Evolutionary conservation across 1,140 invertebrate species (phyloP).

Genomic region (Phymastichus coffea): DNA sequence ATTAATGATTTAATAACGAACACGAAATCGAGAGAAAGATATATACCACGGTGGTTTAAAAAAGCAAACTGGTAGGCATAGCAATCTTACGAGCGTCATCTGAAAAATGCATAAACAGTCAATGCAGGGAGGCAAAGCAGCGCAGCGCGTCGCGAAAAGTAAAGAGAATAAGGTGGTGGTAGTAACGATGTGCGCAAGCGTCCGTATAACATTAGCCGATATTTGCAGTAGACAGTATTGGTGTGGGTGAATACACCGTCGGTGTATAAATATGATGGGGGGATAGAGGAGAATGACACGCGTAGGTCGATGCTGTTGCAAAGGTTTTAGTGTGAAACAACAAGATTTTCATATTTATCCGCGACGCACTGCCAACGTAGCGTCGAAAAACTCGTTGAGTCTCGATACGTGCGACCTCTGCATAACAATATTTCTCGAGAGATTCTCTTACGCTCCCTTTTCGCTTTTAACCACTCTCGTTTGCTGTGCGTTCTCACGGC

Average conservation of each 20-base stretch:
- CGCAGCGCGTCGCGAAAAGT: too few species aligned
- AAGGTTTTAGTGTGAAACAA: slow-evolving; percentile 47
- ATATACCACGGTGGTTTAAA: too few species aligned
- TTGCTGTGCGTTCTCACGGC: not conserved
- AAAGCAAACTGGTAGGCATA: too few species aligned
- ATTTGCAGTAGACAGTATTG: not conserved
- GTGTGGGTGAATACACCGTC: slow-evolving; percentile 33
- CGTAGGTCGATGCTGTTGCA: slow-evolving; percentile 35
- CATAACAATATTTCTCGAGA: slow-evolving; percentile 31
- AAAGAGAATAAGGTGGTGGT: not conserved
- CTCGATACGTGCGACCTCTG: slow-evolving; percentile 12
- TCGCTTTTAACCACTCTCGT: not conserved
- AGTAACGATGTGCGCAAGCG: not conserved
- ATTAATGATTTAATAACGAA: too few species aligned
- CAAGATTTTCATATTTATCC: slow-evolving; percentile 53
- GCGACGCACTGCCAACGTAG: slow-evolving; percentile 22
- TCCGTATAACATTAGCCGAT: slow-evolving; percentile 14
- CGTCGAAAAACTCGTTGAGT: slow-evolving; percentile 21
- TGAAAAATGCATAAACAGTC: not conserved
- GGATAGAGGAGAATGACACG: not conserved
- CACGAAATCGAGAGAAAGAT: too few species aligned
- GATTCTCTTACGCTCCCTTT: slow-evolving; percentile 24
- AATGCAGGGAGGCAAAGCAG: not conserved
- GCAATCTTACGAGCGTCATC: too few species aligned
- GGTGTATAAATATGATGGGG: slow-evolving; percentile 41